Evolutionary conservation across 2,888 invertebrate genomes (phyloP).

Genomic region (Lapara coniferarum): DNA sequence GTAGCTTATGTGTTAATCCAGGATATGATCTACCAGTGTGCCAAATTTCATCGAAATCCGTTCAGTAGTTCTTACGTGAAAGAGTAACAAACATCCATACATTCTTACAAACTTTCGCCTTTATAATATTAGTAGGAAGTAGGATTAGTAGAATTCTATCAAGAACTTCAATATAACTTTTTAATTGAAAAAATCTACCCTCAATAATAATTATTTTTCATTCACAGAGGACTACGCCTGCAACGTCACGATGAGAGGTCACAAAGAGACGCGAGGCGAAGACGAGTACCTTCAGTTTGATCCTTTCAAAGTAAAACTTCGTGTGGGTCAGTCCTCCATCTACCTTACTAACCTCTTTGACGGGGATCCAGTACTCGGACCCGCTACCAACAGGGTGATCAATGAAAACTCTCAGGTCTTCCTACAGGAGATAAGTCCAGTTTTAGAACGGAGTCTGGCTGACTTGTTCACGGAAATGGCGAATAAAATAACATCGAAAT

Average conservation of each 20-base stretch:
- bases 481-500: constrained; percentile 87
- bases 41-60: no score
- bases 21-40: no score
- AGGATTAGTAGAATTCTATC: no score
- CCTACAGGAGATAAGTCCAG: constrained; percentile 87
- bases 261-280: constrained; percentile 82
- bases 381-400: constrained; percentile 86
- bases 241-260: constrained; percentile 86
- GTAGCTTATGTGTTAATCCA: no score
- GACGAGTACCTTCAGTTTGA: constrained; percentile 85
- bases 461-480: constrained; percentile 88
- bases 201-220: neutral
- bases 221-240: constrained; percentile 86
- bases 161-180: no score
- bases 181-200: no score
- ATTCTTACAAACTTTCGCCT: no score
- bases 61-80: no score
- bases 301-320: constrained; percentile 85
- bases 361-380: constrained; percentile 86
- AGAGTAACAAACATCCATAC: no score
- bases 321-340: constrained; percentile 84
- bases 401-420: constrained; percentile 87
- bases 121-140: no score
- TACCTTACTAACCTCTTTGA: constrained; percentile 87
- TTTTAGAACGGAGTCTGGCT: constrained; percentile 85